A percentile compares a stretch with the other conserved stretches of the same genome.
Conservation (phyloP, 2,113 vertebrate genomes). For the Coregonus clupeaformis region DNA sequence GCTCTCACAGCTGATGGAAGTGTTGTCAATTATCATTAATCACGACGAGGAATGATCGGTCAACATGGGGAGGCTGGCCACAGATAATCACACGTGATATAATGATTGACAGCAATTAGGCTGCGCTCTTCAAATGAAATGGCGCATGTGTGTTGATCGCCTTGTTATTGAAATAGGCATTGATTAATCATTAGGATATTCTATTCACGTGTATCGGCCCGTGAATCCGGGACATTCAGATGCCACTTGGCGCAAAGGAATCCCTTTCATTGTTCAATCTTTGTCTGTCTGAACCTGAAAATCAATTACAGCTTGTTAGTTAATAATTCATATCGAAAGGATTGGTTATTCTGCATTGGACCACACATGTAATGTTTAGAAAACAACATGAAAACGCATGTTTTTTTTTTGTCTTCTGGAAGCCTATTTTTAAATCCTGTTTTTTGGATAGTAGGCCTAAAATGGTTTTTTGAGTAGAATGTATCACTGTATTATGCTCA, state of each 20-base stretch:
- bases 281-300: not conserved
- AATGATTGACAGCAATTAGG: slow-evolving; percentile 4
- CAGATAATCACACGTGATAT: slow-evolving; percentile 1
- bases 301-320: not conserved
- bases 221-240: too few relatives aligned
- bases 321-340: not conserved
- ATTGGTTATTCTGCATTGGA: not conserved
- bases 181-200: not conserved
- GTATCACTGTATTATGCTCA: not conserved
- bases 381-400: too few relatives aligned
- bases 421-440: too few relatives aligned
- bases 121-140: not conserved
- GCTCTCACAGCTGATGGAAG: slow-evolving; percentile 60
- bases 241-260: not conserved
- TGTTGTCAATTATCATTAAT: slow-evolving; percentile 71
- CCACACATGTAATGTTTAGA: not conserved
- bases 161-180: slow-evolving; percentile 7
- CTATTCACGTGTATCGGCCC: too few relatives aligned
- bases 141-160: slow-evolving; percentile 1
- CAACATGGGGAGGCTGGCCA: slow-evolving; percentile 15
- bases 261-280: not conserved
- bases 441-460: too few relatives aligned
- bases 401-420: too few relatives aligned
- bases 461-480: too few relatives aligned
- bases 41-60: slow-evolving; percentile 55